Conservation (phyloP, 2,888 invertebrate genomes). For the Bembecia ichneumoniformis region DNA sequence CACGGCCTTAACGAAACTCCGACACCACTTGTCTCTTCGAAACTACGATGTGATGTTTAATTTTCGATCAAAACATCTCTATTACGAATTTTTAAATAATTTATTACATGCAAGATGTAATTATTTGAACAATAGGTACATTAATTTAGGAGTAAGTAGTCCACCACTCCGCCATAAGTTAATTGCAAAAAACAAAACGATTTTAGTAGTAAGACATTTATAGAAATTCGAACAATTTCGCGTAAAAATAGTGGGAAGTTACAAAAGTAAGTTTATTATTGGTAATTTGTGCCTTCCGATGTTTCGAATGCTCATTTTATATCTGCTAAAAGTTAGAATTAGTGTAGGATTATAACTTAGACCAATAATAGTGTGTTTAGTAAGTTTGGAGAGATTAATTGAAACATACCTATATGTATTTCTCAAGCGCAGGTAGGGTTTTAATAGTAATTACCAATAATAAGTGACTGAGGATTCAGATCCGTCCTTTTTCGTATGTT, state of each 20-base stretch:
- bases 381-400: not conserved
- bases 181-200: conserved; percentile 28
- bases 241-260: conserved; percentile 5
- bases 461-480: conserved; percentile 12
- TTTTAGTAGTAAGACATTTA: conserved; percentile 11
- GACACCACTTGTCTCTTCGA: conserved; percentile 44
- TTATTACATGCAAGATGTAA: conserved; percentile 31
- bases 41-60: conserved; percentile 37
- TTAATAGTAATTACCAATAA: conserved; percentile 9
- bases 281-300: conserved; percentile 32
- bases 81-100: conserved; percentile 49
- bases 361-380: conserved; percentile 12
- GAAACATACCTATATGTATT: conserved; percentile 7
- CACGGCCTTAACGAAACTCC: conserved; percentile 69
- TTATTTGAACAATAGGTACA: conserved; percentile 20
- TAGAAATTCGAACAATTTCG: conserved; percentile 4
- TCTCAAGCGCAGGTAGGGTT: conserved; percentile 4
- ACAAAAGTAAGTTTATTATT: conserved; percentile 28
- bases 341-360: no score
- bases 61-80: conserved; percentile 39
- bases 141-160: conserved; percentile 44
- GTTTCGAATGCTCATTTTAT: conserved; percentile 40
- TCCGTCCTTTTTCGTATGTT: conserved; percentile 8
- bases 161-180: conserved; percentile 65
- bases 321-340: conserved; percentile 22